phyloP scores from a whole-genome alignment of 2,113 vertebrate species.

The Oreochromis spilurus region DNA sequence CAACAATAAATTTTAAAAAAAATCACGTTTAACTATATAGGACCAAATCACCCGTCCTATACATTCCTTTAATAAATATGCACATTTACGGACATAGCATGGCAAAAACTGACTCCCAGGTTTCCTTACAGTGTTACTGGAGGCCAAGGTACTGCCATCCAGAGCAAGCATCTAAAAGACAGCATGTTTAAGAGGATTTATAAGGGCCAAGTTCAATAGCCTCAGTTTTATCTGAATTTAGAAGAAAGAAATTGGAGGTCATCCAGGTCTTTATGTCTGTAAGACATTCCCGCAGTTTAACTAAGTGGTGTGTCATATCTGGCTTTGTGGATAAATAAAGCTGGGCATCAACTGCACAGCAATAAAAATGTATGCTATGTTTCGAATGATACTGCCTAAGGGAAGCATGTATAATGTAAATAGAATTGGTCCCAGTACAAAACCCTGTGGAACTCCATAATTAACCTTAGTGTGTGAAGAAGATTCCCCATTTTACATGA shows the following conservation, averaged over 20 bases:
- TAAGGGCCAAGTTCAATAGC: not conserved
- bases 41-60: not conserved
- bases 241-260: not conserved
- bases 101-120: not conserved
- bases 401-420: not conserved
- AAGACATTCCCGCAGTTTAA: not conserved
- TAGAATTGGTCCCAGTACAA: not conserved
- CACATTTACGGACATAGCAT: not conserved
- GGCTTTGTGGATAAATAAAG: not conserved
- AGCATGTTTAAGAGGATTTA: not conserved
- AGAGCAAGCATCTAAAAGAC: not conserved
- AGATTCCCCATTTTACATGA: not conserved
- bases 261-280: not conserved
- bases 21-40: not conserved
- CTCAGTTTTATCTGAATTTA: not conserved
- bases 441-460: not conserved
- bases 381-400: not conserved
- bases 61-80: not conserved
- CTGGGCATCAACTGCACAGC: not conserved
- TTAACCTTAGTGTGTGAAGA: not conserved
- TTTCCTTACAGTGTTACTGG: not conserved
- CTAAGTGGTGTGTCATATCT: not conserved
- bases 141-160: not conserved
- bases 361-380: not conserved
- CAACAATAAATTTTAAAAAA: not conserved